These are phyloP conservation scores for Hipparchia sbordonii DNA, from an alignment of 2,888 invertebrate genomes.

Conservation along the genomic window DNA sequence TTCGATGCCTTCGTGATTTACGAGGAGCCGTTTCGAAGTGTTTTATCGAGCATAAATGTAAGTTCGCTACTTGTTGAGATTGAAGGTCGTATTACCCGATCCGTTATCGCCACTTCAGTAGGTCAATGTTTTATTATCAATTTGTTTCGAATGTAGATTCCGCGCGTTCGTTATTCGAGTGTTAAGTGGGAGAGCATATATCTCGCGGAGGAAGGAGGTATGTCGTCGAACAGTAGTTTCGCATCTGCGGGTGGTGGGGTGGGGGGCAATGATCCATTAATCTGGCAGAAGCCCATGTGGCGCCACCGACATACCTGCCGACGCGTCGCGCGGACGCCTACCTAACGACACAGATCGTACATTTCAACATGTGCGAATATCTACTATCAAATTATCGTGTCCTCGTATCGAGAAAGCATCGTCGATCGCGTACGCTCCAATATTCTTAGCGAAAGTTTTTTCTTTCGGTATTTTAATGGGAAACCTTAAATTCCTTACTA, in stretches of 20 bases:
- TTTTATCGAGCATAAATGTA: slow-evolving; percentile 82
- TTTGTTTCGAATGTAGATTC: slow-evolving; percentile 41
- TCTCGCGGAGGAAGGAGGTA: slow-evolving; percentile 66
- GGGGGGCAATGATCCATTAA: slow-evolving; percentile 92
- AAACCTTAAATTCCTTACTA: too few species aligned
- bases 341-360: slow-evolving; percentile 72
- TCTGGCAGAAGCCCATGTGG: slow-evolving; percentile 91
- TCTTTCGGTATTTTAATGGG: neutral
- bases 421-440: slow-evolving; percentile 6
- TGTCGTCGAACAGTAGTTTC: slow-evolving; percentile 76
- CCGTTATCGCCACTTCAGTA: slow-evolving; percentile 61
- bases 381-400: slow-evolving; percentile 45
- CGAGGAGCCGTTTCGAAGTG: slow-evolving; percentile 77
- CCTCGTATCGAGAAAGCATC: slow-evolving; percentile 19
- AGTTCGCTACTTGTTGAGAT: slow-evolving; percentile 79
- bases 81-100: slow-evolving; percentile 67
- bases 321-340: slow-evolving; percentile 80
- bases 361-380: slow-evolving; percentile 62
- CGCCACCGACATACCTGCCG: slow-evolving; percentile 84
- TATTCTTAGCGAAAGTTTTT: neutral
- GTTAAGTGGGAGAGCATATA: slow-evolving; percentile 68
- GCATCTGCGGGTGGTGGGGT: slow-evolving; percentile 68
- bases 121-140: slow-evolving; percentile 58
- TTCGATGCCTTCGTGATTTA: slow-evolving; percentile 80
- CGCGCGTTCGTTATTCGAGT: slow-evolving; percentile 48